Evolutionary conservation across 2,113 vertebrate genomes (phyloP).

Genomic region (Piaya cayana): DNA sequence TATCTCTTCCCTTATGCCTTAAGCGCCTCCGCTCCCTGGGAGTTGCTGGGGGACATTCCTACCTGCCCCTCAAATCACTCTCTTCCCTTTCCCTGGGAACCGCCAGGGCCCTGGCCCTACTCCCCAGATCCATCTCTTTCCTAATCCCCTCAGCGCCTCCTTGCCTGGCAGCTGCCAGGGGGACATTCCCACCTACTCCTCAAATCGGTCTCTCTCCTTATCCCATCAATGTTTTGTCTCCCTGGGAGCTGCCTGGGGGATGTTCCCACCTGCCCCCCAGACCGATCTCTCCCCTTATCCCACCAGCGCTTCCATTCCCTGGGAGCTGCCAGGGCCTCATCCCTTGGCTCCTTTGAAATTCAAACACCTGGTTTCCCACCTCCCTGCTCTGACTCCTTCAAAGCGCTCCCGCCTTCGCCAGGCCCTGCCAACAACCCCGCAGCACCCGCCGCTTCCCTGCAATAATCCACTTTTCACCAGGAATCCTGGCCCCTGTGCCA

Average conservation of each 20-base stretch:
- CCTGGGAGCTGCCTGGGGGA: too few relatives aligned
- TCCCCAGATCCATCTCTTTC: too few relatives aligned
- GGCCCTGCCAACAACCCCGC: neutral
- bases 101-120: too few relatives aligned
- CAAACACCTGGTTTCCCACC: neutral
- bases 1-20: too few relatives aligned
- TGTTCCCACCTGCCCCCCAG: neutral
- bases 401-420: neutral
- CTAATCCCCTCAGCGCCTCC: too few relatives aligned
- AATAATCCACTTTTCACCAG: neutral
- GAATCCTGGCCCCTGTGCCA: neutral
- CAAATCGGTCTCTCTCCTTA: too few relatives aligned
- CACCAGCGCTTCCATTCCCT: neutral
- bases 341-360: conserved; percentile 1
- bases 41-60: too few relatives aligned
- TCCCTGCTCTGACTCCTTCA: neutral
- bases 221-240: too few relatives aligned
- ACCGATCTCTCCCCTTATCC: neutral
- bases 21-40: too few relatives aligned
- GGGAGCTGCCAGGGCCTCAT: neutral
- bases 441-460: neutral
- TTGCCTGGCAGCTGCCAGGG: too few relatives aligned
- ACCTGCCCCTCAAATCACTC: too few relatives aligned
- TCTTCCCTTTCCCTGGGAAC: neutral
- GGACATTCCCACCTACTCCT: too few relatives aligned